Percentiles rank a stretch among this genome's conserved stretches.
phyloP scores from a whole-genome alignment of 2,113 vertebrate species.

The Cynoglossus semilaevis region DNA sequence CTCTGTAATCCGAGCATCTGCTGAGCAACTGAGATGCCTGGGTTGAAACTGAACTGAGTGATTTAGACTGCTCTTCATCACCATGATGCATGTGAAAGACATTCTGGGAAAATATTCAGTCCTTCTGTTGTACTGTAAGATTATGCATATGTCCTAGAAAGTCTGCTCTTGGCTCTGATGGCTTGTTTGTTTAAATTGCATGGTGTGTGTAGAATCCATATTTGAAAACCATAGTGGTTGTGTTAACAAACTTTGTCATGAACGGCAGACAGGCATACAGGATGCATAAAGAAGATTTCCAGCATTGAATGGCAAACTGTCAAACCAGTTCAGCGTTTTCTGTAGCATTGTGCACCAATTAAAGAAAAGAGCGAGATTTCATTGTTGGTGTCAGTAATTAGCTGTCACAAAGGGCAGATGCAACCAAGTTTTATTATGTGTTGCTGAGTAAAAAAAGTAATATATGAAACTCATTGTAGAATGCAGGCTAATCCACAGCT shows the following conservation, averaged over 20 bases:
- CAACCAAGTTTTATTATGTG: constrained; percentile 38
- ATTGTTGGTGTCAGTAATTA: constrained; percentile 45
- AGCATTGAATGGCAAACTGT: constrained; percentile 17
- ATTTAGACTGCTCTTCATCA: constrained; percentile 42
- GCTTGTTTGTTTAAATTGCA: constrained; percentile 7
- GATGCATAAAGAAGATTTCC: not conserved
- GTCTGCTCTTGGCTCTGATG: not conserved
- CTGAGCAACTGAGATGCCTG: constrained; percentile 49
- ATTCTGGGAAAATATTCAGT: constrained; percentile 24
- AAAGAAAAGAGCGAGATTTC: constrained; percentile 15
- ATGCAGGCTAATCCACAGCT: constrained; percentile 58
- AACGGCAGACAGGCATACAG: constrained; percentile 8
- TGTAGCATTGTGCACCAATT: not conserved
- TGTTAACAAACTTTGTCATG: constrained; percentile 36
- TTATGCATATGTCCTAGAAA: constrained; percentile 29
- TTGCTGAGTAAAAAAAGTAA: constrained; percentile 41
- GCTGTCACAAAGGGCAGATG: constrained; percentile 52
- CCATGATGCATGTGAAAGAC: constrained; percentile 24
- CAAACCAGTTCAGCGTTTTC: constrained; percentile 22
- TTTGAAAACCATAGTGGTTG: constrained; percentile 29
- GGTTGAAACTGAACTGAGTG: constrained; percentile 36
- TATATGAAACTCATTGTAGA: constrained; percentile 57
- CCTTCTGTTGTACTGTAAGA: constrained; percentile 11
- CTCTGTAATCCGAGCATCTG: constrained; percentile 58
- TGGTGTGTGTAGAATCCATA: constrained; percentile 31